Evolutionary conservation across 1,140 invertebrate genomes (phyloP).

Genomic region (Drosophila fuyamai): DNA sequence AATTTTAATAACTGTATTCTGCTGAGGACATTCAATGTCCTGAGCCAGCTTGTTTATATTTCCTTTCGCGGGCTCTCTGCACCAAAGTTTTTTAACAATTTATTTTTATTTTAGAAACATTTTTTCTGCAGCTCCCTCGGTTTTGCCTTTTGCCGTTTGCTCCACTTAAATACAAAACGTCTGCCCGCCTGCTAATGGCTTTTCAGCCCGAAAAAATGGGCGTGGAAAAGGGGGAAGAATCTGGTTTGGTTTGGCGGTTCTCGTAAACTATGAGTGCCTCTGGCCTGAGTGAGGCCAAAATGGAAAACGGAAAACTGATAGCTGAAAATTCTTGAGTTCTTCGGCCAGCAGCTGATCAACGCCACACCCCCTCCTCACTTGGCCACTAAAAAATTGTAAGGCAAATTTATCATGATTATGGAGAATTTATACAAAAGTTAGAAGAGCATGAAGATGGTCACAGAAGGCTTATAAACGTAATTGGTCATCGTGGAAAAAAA

Average conservation of each 20-base stretch:
- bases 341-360: conserved; percentile 49
- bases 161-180: conserved; percentile 61
- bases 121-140: conserved; percentile 18
- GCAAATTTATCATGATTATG: conserved; percentile 53
- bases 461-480: conserved; percentile 23
- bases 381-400: conserved; percentile 44
- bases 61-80: conserved; percentile 35
- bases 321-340: conserved; percentile 29
- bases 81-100: conserved; percentile 55
- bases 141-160: conserved; percentile 36
- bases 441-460: conserved; percentile 4
- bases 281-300: conserved; percentile 26
- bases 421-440: conserved; percentile 7
- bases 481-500: conserved; percentile 17
- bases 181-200: conserved; percentile 55
- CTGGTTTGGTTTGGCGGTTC: conserved; percentile 35
- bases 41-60: conserved; percentile 58
- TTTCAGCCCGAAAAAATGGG: conserved; percentile 15
- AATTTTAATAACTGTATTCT: conserved; percentile 63
- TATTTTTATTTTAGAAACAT: conserved; percentile 58
- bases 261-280: conserved; percentile 43
- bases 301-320: conserved; percentile 55
- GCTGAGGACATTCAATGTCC: conserved; percentile 51
- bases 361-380: conserved; percentile 6
- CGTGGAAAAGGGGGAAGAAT: neutral